A percentile compares a stretch with the other conserved stretches of the same genome.
Evolutionary conservation across 2,888 invertebrate genomes (phyloP).

Genomic region (Cephus nigrinus): DNA sequence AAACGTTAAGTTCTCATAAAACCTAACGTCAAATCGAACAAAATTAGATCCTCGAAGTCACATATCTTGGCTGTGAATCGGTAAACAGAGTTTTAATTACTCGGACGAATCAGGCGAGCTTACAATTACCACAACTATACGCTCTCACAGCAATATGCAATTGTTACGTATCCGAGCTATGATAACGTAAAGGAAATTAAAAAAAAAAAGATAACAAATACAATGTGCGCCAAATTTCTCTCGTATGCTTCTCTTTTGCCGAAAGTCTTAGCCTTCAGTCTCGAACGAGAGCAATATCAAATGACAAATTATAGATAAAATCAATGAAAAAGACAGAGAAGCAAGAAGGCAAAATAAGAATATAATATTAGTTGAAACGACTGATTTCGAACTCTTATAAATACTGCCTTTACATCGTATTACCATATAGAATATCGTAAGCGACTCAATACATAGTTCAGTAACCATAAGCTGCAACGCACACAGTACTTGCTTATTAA

Average conservation of each 20-base stretch:
- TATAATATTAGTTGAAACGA: background rate
- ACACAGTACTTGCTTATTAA: background rate
- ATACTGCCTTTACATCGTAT: slow-evolving; percentile 29
- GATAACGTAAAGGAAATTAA: background rate
- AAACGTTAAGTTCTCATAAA: background rate
- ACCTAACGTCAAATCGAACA: background rate
- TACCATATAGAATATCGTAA: slow-evolving; percentile 14
- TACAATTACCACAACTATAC: background rate
- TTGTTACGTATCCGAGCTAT: background rate
- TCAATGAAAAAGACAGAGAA: background rate
- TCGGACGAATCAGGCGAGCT: too few relatives aligned
- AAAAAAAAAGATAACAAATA: background rate
- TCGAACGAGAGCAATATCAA: background rate
- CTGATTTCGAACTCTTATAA: slow-evolving; percentile 17
- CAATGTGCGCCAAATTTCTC: background rate
- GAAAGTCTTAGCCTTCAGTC: background rate
- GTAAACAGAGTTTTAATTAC: too few relatives aligned
- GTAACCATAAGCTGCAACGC: background rate
- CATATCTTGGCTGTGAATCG: too few relatives aligned
- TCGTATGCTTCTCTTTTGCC: background rate
- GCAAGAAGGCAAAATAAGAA: background rate
- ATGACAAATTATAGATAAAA: background rate
- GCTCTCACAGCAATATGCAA: background rate
- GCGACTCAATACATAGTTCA: slow-evolving; percentile 3
- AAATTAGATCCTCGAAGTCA: background rate